Evolutionary conservation across 2,797 vertebrate species (phyloP).

Genomic region (Poecilia wingei): DNA sequence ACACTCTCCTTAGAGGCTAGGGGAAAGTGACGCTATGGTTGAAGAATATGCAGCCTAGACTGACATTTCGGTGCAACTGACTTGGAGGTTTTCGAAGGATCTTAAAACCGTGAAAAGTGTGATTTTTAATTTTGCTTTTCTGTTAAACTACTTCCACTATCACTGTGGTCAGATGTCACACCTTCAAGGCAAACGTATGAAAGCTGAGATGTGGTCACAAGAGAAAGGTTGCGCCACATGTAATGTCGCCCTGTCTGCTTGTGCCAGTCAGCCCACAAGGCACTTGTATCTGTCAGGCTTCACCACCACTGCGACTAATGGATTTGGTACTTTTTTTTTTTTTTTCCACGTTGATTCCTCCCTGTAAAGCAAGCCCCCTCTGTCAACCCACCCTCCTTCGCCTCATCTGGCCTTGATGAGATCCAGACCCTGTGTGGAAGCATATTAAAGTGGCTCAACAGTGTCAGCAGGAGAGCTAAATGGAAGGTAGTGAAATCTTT

Average conservation of each 20-base stretch:
- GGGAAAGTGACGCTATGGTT: slow-evolving; percentile 76
- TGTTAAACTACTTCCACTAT: slow-evolving; percentile 38
- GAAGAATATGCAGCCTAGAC: slow-evolving; percentile 71
- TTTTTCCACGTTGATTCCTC: slow-evolving; percentile 74
- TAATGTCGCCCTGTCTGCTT: slow-evolving; percentile 27
- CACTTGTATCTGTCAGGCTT: slow-evolving; percentile 70
- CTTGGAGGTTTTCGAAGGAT: slow-evolving; percentile 51
- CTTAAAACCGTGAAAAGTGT: slow-evolving; percentile 51
- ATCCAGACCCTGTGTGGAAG: slow-evolving; percentile 84
- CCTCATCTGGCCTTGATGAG: slow-evolving; percentile 86
- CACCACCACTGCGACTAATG: slow-evolving; percentile 73
- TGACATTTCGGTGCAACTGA: slow-evolving; percentile 48
- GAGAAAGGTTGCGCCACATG: slow-evolving; percentile 27
- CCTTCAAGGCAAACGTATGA: slow-evolving; percentile 29
- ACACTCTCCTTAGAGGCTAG: slow-evolving; percentile 70
- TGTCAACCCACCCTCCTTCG: slow-evolving; percentile 73
- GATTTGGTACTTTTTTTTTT: slow-evolving; percentile 75
- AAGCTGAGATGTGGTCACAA: slow-evolving; percentile 32
- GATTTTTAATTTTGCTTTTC: slow-evolving; percentile 45
- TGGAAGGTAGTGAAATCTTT: slow-evolving; percentile 87
- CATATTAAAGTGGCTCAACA: slow-evolving; percentile 86
- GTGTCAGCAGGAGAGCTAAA: slow-evolving; percentile 86
- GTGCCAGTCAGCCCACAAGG: slow-evolving; percentile 59
- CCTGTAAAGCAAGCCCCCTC: slow-evolving; percentile 66
- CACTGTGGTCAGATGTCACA: slow-evolving; percentile 30